Evolutionary conservation across 1,140 invertebrate species (phyloP).

Genomic region (Idris sp.): DNA sequence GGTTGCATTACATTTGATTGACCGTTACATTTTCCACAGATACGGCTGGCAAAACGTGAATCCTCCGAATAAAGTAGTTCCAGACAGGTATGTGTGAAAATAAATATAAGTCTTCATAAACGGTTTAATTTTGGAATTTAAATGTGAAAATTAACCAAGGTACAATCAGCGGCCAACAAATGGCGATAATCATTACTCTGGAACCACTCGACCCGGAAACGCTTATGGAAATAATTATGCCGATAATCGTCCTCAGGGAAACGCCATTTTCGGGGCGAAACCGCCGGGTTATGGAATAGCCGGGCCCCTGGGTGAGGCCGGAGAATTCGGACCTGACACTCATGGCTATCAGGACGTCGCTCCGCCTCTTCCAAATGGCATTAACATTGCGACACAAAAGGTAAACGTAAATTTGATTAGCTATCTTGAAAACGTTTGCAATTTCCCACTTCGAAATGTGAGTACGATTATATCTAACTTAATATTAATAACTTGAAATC

Average conservation of each 20-base stretch:
- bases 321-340: conserved; percentile 65
- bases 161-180: conserved; percentile 64
- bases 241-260: conserved; percentile 63
- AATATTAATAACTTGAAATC: too few species aligned
- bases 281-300: conserved; percentile 67
- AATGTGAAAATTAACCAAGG: conserved; percentile 46
- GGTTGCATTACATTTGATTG: too few species aligned
- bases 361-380: conserved; percentile 30
- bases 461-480: too few species aligned
- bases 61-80: conserved; percentile 39
- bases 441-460: too few species aligned
- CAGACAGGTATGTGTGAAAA: conserved; percentile 42
- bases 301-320: conserved; percentile 63
- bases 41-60: conserved; percentile 63
- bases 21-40: too few species aligned
- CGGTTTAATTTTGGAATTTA: conserved; percentile 8
- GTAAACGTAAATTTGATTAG: too few species aligned
- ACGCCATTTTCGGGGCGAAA: conserved; percentile 46
- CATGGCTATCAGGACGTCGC: conserved; percentile 52
- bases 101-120: conserved; percentile 1
- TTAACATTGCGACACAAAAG: conserved; percentile 72
- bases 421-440: too few species aligned
- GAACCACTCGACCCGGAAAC: conserved; percentile 61
- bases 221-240: conserved; percentile 63
- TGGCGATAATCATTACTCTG: conserved; percentile 61